Conservation (phyloP, 2,113 vertebrate genomes). For the Melanocharis versteri region DNA sequence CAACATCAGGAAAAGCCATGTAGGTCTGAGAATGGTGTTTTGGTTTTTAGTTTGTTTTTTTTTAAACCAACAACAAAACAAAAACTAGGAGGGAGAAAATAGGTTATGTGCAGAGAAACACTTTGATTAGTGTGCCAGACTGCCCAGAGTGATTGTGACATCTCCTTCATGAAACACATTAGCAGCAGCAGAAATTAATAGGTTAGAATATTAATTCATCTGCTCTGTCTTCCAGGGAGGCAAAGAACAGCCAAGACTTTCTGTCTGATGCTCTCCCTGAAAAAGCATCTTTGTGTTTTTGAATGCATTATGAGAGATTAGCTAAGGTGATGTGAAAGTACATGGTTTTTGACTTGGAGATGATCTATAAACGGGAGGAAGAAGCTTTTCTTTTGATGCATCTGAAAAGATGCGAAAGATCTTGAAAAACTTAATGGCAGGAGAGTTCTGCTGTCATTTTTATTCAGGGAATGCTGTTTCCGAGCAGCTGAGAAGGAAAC, state of each 20-base stretch:
- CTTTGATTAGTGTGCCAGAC: neutral
- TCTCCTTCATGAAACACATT: neutral
- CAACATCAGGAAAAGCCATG: neutral
- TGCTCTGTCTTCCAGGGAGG: neutral
- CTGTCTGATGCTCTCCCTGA: neutral
- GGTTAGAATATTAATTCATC: neutral
- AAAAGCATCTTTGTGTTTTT: constrained; percentile 18
- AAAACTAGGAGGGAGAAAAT: neutral
- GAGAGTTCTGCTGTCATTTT: neutral
- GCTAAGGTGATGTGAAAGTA: neutral
- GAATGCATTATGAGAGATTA: neutral
- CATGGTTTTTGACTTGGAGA: neutral
- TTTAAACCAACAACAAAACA: neutral
- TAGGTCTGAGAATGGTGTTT: neutral
- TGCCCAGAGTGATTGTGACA: neutral
- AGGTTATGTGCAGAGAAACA: neutral
- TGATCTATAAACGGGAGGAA: neutral
- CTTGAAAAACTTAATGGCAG: neutral
- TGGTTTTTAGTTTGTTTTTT: neutral
- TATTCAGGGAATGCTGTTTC: neutral
- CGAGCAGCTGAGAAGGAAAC: neutral
- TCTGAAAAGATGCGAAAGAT: neutral
- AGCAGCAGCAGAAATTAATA: neutral
- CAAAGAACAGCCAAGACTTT: neutral
- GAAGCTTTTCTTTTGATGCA: neutral